Evolutionary conservation across 1,140 invertebrate genomes (phyloP).

Genomic region (Leptopilina boulardi): DNA sequence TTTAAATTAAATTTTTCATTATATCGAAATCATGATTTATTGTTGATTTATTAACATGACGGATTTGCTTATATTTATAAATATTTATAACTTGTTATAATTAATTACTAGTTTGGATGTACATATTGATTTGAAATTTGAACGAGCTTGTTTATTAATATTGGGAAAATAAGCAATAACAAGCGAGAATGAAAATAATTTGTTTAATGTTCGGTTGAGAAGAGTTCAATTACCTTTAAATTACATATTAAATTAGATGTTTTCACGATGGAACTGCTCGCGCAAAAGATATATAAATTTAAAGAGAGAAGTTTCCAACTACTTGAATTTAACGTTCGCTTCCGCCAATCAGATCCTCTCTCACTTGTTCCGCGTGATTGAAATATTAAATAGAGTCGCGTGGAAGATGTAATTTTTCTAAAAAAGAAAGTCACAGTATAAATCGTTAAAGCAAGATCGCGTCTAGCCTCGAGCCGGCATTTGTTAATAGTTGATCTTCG

Average conservation of each 20-base stretch:
- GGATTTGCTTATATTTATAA: neutral
- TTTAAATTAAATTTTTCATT: too few relatives aligned
- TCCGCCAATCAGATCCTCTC: neutral
- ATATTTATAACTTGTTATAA: neutral
- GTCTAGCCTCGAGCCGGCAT: constrained; percentile 42
- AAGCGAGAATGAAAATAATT: neutral
- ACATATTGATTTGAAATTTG: neutral
- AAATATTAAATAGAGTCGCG: constrained; percentile 21
- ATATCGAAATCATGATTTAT: too few relatives aligned
- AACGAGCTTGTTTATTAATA: neutral
- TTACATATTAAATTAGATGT: constrained; percentile 28
- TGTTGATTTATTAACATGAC: too few relatives aligned
- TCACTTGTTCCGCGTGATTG: neutral
- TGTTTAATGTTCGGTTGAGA: neutral
- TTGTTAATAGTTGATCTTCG: constrained; percentile 46
- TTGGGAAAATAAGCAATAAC: neutral
- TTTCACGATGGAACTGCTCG: neutral
- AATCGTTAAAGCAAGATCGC: constrained; percentile 51
- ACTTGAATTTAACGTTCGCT: constrained; percentile 9
- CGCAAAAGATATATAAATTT: constrained; percentile 9
- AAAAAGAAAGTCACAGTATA: constrained; percentile 2
- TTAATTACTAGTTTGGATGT: neutral
- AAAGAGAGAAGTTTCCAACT: constrained; percentile 8
- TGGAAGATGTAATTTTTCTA: constrained; percentile 11
- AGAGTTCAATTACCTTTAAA: neutral